Conservation (phyloP, 2,113 vertebrate genomes). For the Irena cyanogastra region DNA sequence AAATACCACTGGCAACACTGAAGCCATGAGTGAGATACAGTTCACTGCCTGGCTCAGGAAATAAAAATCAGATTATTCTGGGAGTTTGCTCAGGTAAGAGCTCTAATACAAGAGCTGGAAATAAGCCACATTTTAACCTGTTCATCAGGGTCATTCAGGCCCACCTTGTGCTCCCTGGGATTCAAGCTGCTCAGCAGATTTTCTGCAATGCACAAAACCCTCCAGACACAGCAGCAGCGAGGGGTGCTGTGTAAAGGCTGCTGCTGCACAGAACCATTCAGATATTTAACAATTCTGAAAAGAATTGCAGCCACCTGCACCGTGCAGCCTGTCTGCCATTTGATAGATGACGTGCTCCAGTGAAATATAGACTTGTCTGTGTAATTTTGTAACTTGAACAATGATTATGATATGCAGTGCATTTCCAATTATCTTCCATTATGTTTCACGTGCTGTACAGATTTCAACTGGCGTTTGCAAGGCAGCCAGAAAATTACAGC, state of each 20-base stretch:
- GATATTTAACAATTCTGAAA: not conserved
- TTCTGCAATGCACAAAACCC: not conserved
- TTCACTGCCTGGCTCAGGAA: not conserved
- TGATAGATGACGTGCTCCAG: not conserved
- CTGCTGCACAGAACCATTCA: not conserved
- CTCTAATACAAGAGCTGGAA: not conserved
- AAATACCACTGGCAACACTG: not conserved
- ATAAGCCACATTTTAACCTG: not conserved
- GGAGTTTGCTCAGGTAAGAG: not conserved
- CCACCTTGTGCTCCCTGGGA: not conserved
- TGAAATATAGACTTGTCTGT: not conserved
- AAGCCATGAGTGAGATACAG: not conserved
- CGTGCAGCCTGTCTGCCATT: not conserved
- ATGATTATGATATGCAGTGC: slow-evolving; percentile 20
- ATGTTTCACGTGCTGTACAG: slow-evolving; percentile 1
- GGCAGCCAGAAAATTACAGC: slow-evolving; percentile 61
- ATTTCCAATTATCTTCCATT: slow-evolving; percentile 50
- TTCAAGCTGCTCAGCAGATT: not conserved
- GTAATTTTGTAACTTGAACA: slow-evolving; percentile 18
- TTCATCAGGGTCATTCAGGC: not conserved
- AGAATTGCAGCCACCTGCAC: not conserved
- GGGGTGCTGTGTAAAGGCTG: not conserved
- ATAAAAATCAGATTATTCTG: not conserved
- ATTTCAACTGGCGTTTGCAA: slow-evolving; percentile 16
- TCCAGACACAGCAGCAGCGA: not conserved